Evolutionary conservation across 92 coral and sea anemone species (phyloP).

Genomic region (Blastomussa wellsi): DNA sequence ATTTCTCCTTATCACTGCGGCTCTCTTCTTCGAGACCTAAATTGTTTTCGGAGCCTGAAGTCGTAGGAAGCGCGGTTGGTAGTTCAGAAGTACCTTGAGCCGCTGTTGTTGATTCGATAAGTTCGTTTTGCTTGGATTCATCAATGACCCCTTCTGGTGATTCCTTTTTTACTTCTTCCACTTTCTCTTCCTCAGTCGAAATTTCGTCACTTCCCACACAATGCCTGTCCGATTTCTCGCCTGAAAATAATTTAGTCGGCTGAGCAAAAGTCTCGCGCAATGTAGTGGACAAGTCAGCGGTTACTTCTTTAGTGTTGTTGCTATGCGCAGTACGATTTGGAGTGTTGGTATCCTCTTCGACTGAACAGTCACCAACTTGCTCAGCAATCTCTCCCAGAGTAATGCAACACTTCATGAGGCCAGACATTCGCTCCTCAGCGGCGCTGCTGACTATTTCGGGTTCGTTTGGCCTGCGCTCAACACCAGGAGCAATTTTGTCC

Average conservation of each 20-base stretch:
- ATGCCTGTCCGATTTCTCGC: neutral
- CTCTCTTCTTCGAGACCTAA: neutral
- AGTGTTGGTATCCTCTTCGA: neutral
- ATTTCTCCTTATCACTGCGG: conserved; percentile 34
- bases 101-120: neutral
- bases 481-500: neutral
- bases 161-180: neutral
- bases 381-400: neutral
- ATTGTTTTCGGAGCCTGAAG: neutral
- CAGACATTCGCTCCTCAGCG: neutral
- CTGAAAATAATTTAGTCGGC: conserved; percentile 2
- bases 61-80: neutral
- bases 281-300: conserved; percentile 12
- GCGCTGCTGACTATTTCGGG: neutral
- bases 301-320: neutral
- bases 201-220: neutral
- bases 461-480: neutral
- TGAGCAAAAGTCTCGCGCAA: neutral
- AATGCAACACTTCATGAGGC: neutral
- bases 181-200: neutral
- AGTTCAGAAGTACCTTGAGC: neutral
- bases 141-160: neutral
- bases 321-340: conserved; percentile 12
- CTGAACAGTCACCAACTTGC: neutral
- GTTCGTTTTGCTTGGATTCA: conserved; percentile 13